Evolutionary conservation across 2,797 vertebrate species (phyloP), one percentile per base, ranked within the genome.

Genomic region (Serranus cabrilla): DNA sequence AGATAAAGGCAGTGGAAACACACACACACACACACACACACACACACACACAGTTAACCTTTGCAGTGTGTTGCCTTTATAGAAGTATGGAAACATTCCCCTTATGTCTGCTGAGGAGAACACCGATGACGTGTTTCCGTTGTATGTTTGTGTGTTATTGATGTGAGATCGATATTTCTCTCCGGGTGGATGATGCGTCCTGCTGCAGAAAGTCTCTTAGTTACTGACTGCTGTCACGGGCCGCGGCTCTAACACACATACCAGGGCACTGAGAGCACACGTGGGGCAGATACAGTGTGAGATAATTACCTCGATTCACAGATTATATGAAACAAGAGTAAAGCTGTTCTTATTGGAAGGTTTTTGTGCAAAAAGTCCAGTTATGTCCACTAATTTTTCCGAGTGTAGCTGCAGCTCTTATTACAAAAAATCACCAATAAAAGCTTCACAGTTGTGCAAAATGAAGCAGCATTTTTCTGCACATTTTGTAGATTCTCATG

Each of bases 1-100:
- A 86, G 71, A 87, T 84, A 82, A 86, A 83, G 65, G 39, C 16
- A n/a, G 34, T 56, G 60, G 63, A 85, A 78, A 65, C 67, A 59
- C 67, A 51, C 16, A 43, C 14, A 17, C 42, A 51, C 16, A 42
- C 13, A 14, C 40, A 42, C 37, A 69, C 77, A 51, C 60, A n/a
- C n/a, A n/a, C 52, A 71, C 27, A 11, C 59, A 63, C 40, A 0
- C 13, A 49, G 58, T 54, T 69, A 74, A 52, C 46, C 37, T 43
- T 45, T 50, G 23, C 1, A 31, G 5, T 57, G 47, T 71, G 67
- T 59, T 54, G 14, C 60, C 55, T 46, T 67, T 57, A 64, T 47
- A 52, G 37, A 51, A 46, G 39, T 37, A 17, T 16, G 83, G 76
- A 85, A 86, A 85, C 75, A 51, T n/a, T 64, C 63, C 83, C 23